phyloP scores from a whole-genome alignment of 2,888 invertebrate genomes.

The Clunio marinus region DNA sequence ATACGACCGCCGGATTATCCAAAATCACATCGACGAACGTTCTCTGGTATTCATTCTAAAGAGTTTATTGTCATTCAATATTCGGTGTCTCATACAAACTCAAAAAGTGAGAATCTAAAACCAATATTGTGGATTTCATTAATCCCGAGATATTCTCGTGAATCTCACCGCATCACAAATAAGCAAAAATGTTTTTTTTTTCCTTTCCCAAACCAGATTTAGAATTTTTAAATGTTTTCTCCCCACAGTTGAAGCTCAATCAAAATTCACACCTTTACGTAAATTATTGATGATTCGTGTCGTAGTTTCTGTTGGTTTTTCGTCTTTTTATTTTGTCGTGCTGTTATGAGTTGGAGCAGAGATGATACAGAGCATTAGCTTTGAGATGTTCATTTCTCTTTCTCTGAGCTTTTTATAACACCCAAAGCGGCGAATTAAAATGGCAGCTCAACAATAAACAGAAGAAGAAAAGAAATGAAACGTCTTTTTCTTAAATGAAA shows the following conservation, averaged over 20 bases:
- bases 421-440: background rate
- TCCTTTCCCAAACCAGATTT: background rate
- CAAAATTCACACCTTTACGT: constrained; percentile 26
- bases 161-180: background rate
- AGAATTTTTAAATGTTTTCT: background rate
- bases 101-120: background rate
- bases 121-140: constrained; percentile 2
- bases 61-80: constrained; percentile 23
- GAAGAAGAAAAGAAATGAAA: background rate
- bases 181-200: background rate
- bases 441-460: background rate
- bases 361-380: background rate
- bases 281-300: constrained; percentile 26
- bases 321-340: background rate
- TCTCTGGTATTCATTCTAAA: too few species aligned
- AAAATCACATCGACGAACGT: background rate
- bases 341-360: background rate
- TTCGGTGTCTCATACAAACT: background rate
- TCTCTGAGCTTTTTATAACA: constrained; percentile 15
- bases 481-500: background rate
- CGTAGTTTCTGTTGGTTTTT: constrained; percentile 18
- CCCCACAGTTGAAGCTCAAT: background rate
- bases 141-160: background rate
- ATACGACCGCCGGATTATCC: background rate
- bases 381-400: background rate